phyloP scores from a whole-genome alignment of 2,888 invertebrate genomes.

The Minunthozetes semirufus region DNA sequence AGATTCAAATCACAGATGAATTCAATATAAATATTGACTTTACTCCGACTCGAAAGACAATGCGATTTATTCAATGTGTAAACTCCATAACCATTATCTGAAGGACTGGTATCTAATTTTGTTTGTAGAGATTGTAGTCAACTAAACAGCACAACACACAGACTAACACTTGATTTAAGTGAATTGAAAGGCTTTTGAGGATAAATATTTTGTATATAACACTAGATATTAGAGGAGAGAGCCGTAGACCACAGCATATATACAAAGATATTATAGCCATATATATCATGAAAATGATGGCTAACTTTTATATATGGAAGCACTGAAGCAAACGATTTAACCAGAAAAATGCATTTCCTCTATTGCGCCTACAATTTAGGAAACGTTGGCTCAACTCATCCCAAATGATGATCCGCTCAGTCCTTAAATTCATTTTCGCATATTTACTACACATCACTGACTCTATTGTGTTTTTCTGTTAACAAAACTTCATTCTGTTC shows the following conservation, averaged over 20 bases:
- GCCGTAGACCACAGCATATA: background rate
- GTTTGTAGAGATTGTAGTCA: background rate
- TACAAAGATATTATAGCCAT: background rate
- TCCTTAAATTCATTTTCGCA: slow-evolving; percentile 16
- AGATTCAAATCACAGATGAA: too few relatives aligned
- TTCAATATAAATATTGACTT: background rate
- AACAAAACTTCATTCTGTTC: background rate
- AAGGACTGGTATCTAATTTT: slow-evolving; percentile 20
- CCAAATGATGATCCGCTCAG: background rate
- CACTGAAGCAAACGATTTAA: slow-evolving; percentile 25
- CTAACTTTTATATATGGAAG: slow-evolving; percentile 16
- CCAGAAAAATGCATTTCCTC: slow-evolving; percentile 29
- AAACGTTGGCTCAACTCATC: slow-evolving; percentile 5
- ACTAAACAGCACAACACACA: background rate
- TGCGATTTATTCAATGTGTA: background rate
- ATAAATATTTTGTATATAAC: slow-evolving; percentile 5
- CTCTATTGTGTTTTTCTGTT: slow-evolving; percentile 13
- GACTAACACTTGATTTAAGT: slow-evolving; percentile 16
- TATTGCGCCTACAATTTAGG: slow-evolving; percentile 2
- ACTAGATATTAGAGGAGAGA: background rate
- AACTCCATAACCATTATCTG: slow-evolving; percentile 24
- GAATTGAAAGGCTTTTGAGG: slow-evolving; percentile 4
- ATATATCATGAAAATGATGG: slow-evolving; percentile 3
- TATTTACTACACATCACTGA: slow-evolving; percentile 19
- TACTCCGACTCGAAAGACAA: background rate